phyloP scores from a whole-genome alignment of 2,888 invertebrate genomes.

The Rhorus exstirpatorius region DNA sequence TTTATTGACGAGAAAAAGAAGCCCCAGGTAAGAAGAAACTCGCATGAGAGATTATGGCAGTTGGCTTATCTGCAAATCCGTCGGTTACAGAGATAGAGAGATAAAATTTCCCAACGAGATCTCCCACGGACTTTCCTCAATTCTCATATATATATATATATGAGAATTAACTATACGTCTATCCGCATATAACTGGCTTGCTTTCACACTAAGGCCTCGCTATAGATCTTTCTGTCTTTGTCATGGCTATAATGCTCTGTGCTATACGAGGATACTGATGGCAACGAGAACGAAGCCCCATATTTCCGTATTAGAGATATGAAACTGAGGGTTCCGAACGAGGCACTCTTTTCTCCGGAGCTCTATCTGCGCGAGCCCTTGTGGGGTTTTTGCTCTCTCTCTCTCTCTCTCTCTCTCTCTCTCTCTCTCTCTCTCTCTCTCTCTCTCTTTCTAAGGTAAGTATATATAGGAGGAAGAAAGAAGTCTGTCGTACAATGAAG shows the following conservation, averaged over 20 bases:
- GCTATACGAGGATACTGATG: slow-evolving; percentile 46
- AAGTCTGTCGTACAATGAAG: slow-evolving; percentile 57
- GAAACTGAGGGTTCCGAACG: slow-evolving; percentile 46
- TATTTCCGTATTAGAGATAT: slow-evolving; percentile 66
- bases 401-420: slow-evolving; percentile 3
- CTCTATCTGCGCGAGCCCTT: slow-evolving; percentile 1
- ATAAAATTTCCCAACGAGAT: not conserved
- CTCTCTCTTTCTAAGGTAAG: not conserved
- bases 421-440: slow-evolving; percentile 19
- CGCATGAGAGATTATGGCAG: not conserved
- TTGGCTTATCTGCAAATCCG: not conserved
- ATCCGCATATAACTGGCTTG: slow-evolving; percentile 4
- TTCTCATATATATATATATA: slow-evolving; percentile 4
- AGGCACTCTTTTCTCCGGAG: slow-evolving; percentile 29
- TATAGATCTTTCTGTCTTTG: slow-evolving; percentile 36
- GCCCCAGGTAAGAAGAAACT: not conserved
- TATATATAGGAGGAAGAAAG: slow-evolving; percentile 6
- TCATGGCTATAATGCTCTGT: slow-evolving; percentile 48
- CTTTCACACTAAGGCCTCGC: slow-evolving; percentile 18
- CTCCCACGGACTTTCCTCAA: slow-evolving; percentile 34
- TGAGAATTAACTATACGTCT: slow-evolving; percentile 4
- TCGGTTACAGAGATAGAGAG: not conserved
- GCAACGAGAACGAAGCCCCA: slow-evolving; percentile 42
- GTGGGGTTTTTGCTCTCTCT: slow-evolving; percentile 18
- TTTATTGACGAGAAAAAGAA: not conserved